A percentile compares a stretch with the other conserved stretches of the same genome.
These are phyloP conservation scores for Entomobrya proxima DNA, from an alignment of 2,888 invertebrate species.

Conservation along the genomic window DNA sequence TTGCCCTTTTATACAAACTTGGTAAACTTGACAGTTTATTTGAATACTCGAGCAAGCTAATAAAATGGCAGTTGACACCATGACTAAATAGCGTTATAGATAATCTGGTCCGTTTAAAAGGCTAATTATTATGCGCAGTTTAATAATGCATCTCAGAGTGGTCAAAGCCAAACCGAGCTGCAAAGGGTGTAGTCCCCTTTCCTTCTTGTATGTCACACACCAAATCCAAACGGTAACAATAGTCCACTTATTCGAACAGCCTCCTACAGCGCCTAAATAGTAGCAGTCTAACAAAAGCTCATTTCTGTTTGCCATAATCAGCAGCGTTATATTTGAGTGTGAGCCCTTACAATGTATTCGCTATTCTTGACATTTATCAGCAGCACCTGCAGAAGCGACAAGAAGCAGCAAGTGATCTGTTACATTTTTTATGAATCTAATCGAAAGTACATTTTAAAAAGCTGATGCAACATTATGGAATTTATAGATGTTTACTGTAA, in stretches of 20 bases:
- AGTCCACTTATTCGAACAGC: not conserved
- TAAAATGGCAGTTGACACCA: conserved; percentile 19
- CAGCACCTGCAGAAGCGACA: not conserved
- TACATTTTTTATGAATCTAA: not conserved
- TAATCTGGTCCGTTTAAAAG: conserved; percentile 20
- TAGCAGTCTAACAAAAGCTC: not conserved
- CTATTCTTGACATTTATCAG: not conserved
- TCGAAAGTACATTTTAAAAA: not conserved
- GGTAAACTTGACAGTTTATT: conserved; percentile 44
- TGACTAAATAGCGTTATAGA: not conserved
- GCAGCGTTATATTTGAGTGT: not conserved
- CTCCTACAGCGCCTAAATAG: conserved; percentile 12
- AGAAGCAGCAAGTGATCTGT: conserved; percentile 1
- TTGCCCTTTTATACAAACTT: conserved; percentile 52
- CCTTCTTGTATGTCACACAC: not conserved
- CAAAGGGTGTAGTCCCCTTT: conserved; percentile 36
- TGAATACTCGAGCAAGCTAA: not conserved
- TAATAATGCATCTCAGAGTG: conserved; percentile 17
- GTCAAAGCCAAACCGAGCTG: not conserved
- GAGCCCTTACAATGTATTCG: not conserved
- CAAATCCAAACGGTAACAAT: not conserved
- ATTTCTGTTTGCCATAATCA: not conserved
- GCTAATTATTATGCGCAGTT: conserved; percentile 12
- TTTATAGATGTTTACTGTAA: conserved; percentile 14
- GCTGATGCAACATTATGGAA: conserved; percentile 14